Evolutionary conservation across 2,113 vertebrate genomes (phyloP), one percentile per base, ranked within the genome.

Genomic region (Callipepla squamata): DNA sequence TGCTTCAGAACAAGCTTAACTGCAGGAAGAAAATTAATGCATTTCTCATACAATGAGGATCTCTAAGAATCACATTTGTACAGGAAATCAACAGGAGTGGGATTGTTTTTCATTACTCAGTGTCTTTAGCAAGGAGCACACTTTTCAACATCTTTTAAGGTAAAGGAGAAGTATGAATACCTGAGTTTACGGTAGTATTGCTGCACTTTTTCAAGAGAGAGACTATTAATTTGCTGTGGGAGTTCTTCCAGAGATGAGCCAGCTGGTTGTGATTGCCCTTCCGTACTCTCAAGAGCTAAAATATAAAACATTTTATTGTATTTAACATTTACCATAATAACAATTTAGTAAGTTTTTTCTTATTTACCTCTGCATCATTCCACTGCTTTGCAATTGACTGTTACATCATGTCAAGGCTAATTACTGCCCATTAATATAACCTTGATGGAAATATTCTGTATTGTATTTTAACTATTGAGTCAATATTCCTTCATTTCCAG

Each of bases 141-240:
- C 42, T 83, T 78, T 57, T 65, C 22, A 7, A 6, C 22, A 40
- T 79, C 11, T 91, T 82, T 83, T 61, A 75, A 74, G 16, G n/a
- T 16, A 70, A 85, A 74, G 13, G 38, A 78, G 53, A 80, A 94
- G 23, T 45, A 68, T 17, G 6, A 89, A 66, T 72, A 99, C 99
- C 99, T 99, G 98, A 99, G 99, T 96, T 97, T 99, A 69, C 99
- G 98, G 97, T 99, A 99, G 96, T 99, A 99, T 87, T 98, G 98
- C 94, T 99, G 99, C 85, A 99, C 99, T 96, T 98, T 99, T 97
- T 99, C 99, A 36, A 99, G 98, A 18, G 99, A 99, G 80, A 98
- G 76, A 4, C 97, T 96, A 11, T 99, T 99, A 89, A 98, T 99
- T 90, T 98, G 98, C 97, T 99, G 99, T 93, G 99, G 98, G 88